Evolutionary conservation across 2,888 invertebrate genomes (phyloP), one percentile per base, ranked within the genome.

Genomic region (Leptura quadrifasciata): DNA sequence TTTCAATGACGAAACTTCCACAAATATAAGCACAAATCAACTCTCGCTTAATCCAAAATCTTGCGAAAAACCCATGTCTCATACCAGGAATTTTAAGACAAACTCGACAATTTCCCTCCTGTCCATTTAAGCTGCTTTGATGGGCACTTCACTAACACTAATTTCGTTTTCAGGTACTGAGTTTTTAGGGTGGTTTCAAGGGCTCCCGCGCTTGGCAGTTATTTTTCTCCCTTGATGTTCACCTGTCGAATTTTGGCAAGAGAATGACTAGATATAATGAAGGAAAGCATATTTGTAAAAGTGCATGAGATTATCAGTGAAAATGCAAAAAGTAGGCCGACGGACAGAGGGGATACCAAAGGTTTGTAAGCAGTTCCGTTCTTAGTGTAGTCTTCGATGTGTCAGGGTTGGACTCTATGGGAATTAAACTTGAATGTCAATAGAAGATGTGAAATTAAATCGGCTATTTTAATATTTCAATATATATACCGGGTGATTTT

Each of bases 201-300:
- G 27, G 27, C 27, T 31, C 27, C 27, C 6, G 5, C 6, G 35
- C 35, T 52, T n/a, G 55, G 55, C 15, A 65, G 18, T 27, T 27
- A 9, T 21, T 39, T 21, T 17, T 52, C 31, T 24, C 18, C n/a
- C 39, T 18, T 58, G 74, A 58, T 77, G 72, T 72, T 72, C 61
- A 61, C 71, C 47, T 64, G 63, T 57, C 69, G 72, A 52, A 72
- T 75, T 72, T 74, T 61, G 76, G 61, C 72, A 72, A 72, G 58
- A 52, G 73, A 79, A 76, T 79, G 79, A 52, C 60, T 54, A 21
- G 12, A 24, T 67, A 57, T 60, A 58, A 72, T 73, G 79, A 74
- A 79, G 81, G 81, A 83, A 81, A 83, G 84, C 81, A 71, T 79
- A 82, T 80, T 84, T 81, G 75, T 81, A 84, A 84, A 81, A 79